Evolutionary conservation across 1,140 invertebrate species (phyloP), one percentile per base, ranked within the genome.

Genomic region (Trinorchestia longiramus): DNA sequence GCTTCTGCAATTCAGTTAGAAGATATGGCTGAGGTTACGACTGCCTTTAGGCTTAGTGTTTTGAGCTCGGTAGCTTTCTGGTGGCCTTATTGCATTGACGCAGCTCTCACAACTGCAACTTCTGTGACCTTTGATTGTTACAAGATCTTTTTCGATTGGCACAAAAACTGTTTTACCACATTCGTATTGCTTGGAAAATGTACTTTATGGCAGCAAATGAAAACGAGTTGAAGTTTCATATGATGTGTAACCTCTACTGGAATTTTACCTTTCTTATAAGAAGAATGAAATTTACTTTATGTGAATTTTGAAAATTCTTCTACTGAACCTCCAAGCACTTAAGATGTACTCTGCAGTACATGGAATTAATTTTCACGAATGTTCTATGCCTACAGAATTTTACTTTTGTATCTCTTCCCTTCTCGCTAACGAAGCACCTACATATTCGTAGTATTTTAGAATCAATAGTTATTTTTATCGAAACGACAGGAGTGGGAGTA

Each of bases 1-100:
- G 92, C 92, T 94, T 94, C 44, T n/a, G 92, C 92, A 94, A 94
- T 94, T 94, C 92, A 45, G 92, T 94, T 94, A 94, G 92, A 94
- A 94, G 43, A 94, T 94, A 47, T 94, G 92, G 92, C 92, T 43
- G 92, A n/a, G 92, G 92, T 47, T 94, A 47, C 43, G 92, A 94
- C 92, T 43, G 44, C 36, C 44, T 47, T 94, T 94, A 94, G 92
- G 92, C 92, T 47, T 94, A 45, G 92, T 94, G 92, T 94, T 94
- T 44, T 94, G 92, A 94, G 44, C 44, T 94, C 92, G 44, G 92
- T 4, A 45, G 92, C 88, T 94, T 94, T 47, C 43, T 94, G 43
- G 92, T 8, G 92, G 92, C 43, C 92, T 94, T 94, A 94, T 94
- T 94, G 92, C 41, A 94, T 94, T 94, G 92, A 94, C 92, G 92